Percentiles rank a stretch among this genome's conserved stretches.
Evolutionary conservation across 2,797 vertebrate genomes (phyloP).

Genomic region (Fringilla coelebs): DNA sequence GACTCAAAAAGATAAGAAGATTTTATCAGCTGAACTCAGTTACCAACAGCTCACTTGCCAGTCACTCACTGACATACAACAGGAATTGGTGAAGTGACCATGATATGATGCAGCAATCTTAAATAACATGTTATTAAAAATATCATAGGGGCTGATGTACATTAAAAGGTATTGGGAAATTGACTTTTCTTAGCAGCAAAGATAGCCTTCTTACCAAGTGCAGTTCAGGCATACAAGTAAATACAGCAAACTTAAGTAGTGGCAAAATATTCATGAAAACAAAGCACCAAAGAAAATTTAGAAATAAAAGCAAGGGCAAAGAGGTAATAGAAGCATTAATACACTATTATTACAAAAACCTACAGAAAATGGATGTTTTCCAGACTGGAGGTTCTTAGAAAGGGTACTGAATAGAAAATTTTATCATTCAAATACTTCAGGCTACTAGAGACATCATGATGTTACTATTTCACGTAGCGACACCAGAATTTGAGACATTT

Average conservation of each 20-base stretch:
- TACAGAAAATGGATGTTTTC: background rate
- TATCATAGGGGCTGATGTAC: background rate
- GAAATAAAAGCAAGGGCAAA: background rate
- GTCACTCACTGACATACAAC: accelerated
- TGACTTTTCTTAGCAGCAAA: background rate
- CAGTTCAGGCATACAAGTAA: background rate
- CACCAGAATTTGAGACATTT: background rate
- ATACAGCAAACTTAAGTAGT: background rate
- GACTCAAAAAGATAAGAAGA: background rate
- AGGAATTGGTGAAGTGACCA: background rate
- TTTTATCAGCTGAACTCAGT: background rate
- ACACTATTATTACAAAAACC: background rate
- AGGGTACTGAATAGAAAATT: background rate
- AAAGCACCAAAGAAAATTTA: background rate
- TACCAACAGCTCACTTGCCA: background rate
- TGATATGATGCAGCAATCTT: background rate
- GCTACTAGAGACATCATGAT: background rate
- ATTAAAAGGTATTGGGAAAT: background rate
- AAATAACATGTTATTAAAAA: background rate
- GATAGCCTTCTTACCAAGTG: background rate
- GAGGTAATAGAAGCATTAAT: background rate
- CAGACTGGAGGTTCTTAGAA: background rate
- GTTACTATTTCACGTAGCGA: background rate
- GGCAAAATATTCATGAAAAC: background rate
- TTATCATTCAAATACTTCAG: background rate